phyloP scores from a whole-genome alignment of 2,113 vertebrate genomes.

The Istiophorus platypterus region DNA sequence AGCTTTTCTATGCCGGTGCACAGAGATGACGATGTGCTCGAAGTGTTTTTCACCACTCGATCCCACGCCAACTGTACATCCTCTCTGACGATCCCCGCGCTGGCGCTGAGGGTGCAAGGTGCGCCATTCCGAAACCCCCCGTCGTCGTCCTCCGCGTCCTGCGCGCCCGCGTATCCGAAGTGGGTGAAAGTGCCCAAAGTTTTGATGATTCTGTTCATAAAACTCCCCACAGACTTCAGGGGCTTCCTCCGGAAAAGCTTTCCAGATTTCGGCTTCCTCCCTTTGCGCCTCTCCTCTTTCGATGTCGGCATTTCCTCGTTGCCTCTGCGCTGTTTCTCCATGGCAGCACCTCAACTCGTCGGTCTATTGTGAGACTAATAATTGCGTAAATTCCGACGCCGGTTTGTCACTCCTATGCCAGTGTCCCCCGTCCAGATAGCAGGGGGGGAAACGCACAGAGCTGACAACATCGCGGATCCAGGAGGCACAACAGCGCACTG shows the following conservation, averaged over 20 bases:
- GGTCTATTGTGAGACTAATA: constrained; percentile 10
- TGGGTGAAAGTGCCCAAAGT: constrained; percentile 86
- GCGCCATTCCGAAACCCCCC: constrained; percentile 79
- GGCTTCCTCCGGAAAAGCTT: constrained; percentile 84
- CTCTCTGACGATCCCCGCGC: constrained; percentile 64
- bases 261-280: constrained; percentile 77
- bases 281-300: constrained; percentile 75
- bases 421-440: constrained; percentile 51
- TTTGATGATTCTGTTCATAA: constrained; percentile 85
- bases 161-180: constrained; percentile 78
- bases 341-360: constrained; percentile 25
- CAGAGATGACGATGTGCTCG: constrained; percentile 66
- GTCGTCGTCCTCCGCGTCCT: constrained; percentile 84
- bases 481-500: constrained; percentile 51
- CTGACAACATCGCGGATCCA: constrained; percentile 68
- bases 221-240: constrained; percentile 86
- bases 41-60: constrained; percentile 54
- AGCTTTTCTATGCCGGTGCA: constrained; percentile 77
- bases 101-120: constrained; percentile 78
- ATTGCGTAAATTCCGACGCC: constrained; percentile 41
- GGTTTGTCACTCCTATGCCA: constrained; percentile 52
- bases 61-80: constrained; percentile 63
- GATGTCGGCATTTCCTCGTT: constrained; percentile 55
- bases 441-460: constrained; percentile 52
- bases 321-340: constrained; percentile 64